These are phyloP conservation scores for Xiphophorus birchmanni DNA, from an alignment of 2,797 vertebrate species.

Conservation along the genomic window DNA sequence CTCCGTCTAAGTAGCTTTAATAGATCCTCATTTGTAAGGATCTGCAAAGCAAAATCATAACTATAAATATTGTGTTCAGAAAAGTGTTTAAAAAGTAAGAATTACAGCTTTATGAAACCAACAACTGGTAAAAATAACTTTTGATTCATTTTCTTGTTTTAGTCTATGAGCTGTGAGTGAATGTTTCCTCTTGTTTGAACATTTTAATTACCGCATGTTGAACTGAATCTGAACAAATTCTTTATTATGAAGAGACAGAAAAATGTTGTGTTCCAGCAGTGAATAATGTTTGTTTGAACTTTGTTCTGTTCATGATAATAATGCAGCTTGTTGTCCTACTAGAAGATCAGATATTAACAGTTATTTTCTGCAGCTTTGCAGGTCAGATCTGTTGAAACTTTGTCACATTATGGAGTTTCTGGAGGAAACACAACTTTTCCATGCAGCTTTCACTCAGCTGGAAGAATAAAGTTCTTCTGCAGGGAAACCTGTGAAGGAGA, in stretches of 20 bases:
- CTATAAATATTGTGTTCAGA: neutral
- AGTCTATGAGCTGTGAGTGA: neutral
- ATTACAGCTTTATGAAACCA: neutral
- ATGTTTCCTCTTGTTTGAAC: neutral
- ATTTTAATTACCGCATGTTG: neutral
- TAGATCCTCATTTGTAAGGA: neutral
- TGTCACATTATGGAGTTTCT: accelerated
- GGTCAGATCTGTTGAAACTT: neutral
- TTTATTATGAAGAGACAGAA: neutral
- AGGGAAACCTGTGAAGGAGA: neutral
- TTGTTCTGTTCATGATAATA: too few species aligned
- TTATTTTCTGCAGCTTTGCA: constrained; percentile 15
- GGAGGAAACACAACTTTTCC: accelerated
- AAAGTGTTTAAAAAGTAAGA: neutral
- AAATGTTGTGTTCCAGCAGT: too few species aligned
- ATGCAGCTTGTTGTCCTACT: neutral
- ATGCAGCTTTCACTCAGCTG: accelerated
- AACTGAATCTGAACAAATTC: neutral
- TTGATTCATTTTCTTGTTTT: neutral
- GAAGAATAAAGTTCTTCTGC: accelerated
- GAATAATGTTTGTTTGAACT: too few species aligned
- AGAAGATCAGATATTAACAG: neutral
- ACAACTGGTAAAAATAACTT: neutral
- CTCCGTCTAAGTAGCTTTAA: neutral
- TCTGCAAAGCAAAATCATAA: neutral